Evolutionary conservation across 2,113 vertebrate genomes (phyloP), one percentile per base, ranked within the genome.

Genomic region (Alces alces): DNA sequence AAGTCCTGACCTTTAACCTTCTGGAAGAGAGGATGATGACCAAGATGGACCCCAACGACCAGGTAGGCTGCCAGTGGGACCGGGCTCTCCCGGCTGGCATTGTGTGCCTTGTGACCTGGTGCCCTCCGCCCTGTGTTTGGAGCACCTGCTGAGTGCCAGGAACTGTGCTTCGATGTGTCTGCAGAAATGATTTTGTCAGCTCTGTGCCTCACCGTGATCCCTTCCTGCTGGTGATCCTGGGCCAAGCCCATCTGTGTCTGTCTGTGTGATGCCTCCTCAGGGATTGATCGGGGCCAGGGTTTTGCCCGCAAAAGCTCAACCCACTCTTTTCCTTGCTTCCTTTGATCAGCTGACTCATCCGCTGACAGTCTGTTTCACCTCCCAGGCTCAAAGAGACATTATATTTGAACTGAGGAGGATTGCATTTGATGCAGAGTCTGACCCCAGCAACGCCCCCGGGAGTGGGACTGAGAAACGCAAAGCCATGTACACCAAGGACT

Each of bases 11-110:
- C 92, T 99, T 99, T 98, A 99, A 99, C 98, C 99, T 99, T 64
- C 98, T 99, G 97, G 99, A 99, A 98, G 99, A 99, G 98, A 99
- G 99, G 76, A 99, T 99, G 99, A 99, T 99, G 99, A 99, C 99
- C 94, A 99, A 99, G 98, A 99, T 99, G 99, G 99, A 99, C 97
- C 99, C 99, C 3, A 99, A 99, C 92, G 99, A 99, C 96, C 99
- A 99, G 99, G 99, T 99, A 61, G 93, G 58, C 95, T 84, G 97
- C 54, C 5, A 50, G 17, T 55, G 79, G 43, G 45, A 12, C 76
- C 4, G 7, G 57, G 23, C 55, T 58, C 21, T 50, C 47, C 64
- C 39, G 23, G 45, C 43, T 39, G 28, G 30, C n/a, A 2, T 8
- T 0, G 2, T 15, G 19, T 5, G 66, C 47, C 73, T 5, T 45